Evolutionary conservation across 2,888 invertebrate genomes (phyloP).

Genomic region (Eudasyphora cyanicolor): DNA sequence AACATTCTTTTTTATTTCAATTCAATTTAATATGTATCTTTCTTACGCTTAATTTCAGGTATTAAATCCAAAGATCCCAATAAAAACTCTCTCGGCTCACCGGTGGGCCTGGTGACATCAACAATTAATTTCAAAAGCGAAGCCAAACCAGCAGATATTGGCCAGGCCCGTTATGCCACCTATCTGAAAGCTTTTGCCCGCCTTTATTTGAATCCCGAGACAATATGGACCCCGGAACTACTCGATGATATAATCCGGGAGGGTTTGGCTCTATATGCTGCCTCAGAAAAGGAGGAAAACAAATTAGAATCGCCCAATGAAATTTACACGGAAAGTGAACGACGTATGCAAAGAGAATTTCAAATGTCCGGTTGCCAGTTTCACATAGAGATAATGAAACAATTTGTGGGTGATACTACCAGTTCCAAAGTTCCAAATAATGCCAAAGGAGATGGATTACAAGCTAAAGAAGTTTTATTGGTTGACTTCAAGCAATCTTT

Average conservation of each 20-base stretch:
- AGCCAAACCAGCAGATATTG: slow-evolving; percentile 57
- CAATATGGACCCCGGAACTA: slow-evolving; percentile 71
- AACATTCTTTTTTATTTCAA: background rate
- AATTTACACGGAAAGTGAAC: slow-evolving; percentile 72
- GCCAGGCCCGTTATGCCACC: slow-evolving; percentile 71
- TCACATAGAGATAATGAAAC: slow-evolving; percentile 70
- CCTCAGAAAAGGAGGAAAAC: slow-evolving; percentile 65
- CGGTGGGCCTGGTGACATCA: slow-evolving; percentile 71
- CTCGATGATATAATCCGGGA: slow-evolving; percentile 74
- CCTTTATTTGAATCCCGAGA: slow-evolving; percentile 73
- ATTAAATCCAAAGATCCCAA: slow-evolving; percentile 40
- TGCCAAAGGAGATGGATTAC: slow-evolving; percentile 56
- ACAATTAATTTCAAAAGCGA: slow-evolving; percentile 63
- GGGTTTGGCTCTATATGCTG: slow-evolving; percentile 71
- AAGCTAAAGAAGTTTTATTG: slow-evolving; percentile 50
- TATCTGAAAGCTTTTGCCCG: slow-evolving; percentile 74
- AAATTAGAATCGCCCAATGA: slow-evolving; percentile 57
- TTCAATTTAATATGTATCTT: too few species aligned
- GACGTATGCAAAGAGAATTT: slow-evolving; percentile 71
- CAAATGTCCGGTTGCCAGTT: slow-evolving; percentile 72
- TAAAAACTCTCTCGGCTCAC: slow-evolving; percentile 66
- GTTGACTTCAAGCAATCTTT: slow-evolving; percentile 55
- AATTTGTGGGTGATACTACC: slow-evolving; percentile 52
- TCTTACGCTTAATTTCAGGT: slow-evolving; percentile 50
- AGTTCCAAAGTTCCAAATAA: background rate